These are phyloP conservation scores for Mylabris sibirica DNA, from an alignment of 2,888 invertebrate genomes.

Conservation along the genomic window DNA sequence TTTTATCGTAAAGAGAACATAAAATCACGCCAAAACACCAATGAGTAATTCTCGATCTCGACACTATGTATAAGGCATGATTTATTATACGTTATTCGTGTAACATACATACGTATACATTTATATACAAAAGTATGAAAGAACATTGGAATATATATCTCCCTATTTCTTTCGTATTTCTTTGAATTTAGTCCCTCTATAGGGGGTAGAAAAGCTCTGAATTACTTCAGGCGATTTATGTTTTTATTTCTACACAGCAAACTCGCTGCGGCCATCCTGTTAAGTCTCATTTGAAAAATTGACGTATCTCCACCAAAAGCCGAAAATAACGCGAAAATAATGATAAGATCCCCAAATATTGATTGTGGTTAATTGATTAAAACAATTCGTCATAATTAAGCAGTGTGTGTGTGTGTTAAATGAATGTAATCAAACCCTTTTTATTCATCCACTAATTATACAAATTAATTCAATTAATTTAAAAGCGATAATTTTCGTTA, in stretches of 20 bases:
- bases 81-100: neutral
- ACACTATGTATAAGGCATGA: neutral
- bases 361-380: conserved; percentile 31
- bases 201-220: conserved; percentile 44
- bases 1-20: neutral
- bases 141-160: conserved; percentile 48
- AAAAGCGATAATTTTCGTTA: conserved; percentile 19
- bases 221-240: conserved; percentile 51
- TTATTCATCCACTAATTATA: conserved; percentile 8
- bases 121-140: conserved; percentile 23
- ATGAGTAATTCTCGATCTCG: neutral
- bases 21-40: conserved; percentile 9
- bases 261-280: neutral
- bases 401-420: too few species aligned
- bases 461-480: conserved; percentile 14
- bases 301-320: neutral
- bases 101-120: neutral
- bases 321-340: neutral
- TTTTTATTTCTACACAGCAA: conserved; percentile 47
- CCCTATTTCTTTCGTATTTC: conserved; percentile 51
- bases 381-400: conserved; percentile 37
- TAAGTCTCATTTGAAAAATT: neutral
- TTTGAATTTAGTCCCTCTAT: conserved; percentile 48
- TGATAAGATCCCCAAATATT: neutral
- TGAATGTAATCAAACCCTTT: neutral